These are phyloP conservation scores for Limosa lapponica DNA, from an alignment of 2,797 vertebrate species.

Conservation along the genomic window DNA sequence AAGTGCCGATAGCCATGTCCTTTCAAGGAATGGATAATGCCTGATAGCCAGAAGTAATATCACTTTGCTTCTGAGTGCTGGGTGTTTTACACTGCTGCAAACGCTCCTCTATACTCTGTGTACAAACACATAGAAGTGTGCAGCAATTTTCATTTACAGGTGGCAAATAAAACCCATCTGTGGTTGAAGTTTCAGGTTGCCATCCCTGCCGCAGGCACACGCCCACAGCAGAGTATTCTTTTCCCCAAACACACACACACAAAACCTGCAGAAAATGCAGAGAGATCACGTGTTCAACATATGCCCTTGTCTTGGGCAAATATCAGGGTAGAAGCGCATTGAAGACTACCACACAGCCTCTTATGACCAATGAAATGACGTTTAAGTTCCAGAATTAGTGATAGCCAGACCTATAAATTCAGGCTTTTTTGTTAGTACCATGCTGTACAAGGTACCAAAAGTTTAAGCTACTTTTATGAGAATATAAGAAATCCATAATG, in stretches of 20 bases:
- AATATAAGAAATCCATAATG: accelerated
- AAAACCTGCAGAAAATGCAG: not conserved
- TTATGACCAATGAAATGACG: not conserved
- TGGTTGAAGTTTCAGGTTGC: not conserved
- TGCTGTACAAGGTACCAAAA: not conserved
- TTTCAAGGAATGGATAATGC: constrained; percentile 8
- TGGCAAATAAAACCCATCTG: not conserved
- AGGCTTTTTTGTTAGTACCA: not conserved
- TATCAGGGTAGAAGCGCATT: not conserved
- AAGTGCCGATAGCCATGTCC: not conserved
- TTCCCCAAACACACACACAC: not conserved
- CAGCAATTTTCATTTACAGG: not conserved
- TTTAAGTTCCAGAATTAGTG: not conserved
- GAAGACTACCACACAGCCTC: not conserved
- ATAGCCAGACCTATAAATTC: not conserved
- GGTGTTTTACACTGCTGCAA: not conserved
- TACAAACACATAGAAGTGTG: accelerated
- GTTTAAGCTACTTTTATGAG: not conserved
- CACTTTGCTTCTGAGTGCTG: not conserved
- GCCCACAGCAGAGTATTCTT: accelerated
- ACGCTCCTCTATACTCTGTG: accelerated
- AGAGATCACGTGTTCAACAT: not conserved
- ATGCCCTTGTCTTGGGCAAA: not conserved
- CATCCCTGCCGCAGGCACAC: not conserved
- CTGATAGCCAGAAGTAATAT: not conserved